These are phyloP conservation scores for Pontoporia blainvillei DNA, from an alignment of 2,113 vertebrate species.

Conservation along the genomic window DNA sequence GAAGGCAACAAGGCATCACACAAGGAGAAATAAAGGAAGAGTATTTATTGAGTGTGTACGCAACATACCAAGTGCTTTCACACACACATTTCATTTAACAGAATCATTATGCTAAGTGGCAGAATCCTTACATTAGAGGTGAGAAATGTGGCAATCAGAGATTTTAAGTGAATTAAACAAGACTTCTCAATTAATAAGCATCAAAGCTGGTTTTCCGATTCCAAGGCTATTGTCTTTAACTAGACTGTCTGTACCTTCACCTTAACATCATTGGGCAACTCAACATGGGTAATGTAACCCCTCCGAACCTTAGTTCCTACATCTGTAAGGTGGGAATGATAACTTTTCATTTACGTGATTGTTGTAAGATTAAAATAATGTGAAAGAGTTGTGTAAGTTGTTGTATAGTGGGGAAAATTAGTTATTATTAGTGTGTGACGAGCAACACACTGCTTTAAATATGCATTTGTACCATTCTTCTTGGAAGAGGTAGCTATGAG, in stretches of 20 bases:
- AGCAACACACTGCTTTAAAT: background rate
- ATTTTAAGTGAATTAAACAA: background rate
- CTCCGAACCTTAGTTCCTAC: background rate
- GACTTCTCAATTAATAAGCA: background rate
- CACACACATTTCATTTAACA: background rate
- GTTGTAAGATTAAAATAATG: background rate
- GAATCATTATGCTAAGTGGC: background rate
- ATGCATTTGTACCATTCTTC: background rate
- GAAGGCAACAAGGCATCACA: background rate
- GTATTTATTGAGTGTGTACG: background rate
- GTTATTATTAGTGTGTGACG: background rate
- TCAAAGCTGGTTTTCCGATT: background rate
- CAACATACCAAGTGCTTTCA: background rate
- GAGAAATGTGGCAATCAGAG: background rate
- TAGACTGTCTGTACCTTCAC: background rate
- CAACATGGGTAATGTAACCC: background rate
- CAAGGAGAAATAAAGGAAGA: background rate
- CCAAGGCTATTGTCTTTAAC: background rate
- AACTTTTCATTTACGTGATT: background rate
- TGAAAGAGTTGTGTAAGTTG: background rate
- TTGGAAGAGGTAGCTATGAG: background rate
- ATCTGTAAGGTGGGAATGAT: background rate
- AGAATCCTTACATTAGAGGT: background rate
- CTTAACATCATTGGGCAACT: background rate
- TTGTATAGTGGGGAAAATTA: background rate